Evolutionary conservation across 2,888 invertebrate species (phyloP), one percentile per base, ranked within the genome.

Genomic region (Tetanocera ferruginea): DNA sequence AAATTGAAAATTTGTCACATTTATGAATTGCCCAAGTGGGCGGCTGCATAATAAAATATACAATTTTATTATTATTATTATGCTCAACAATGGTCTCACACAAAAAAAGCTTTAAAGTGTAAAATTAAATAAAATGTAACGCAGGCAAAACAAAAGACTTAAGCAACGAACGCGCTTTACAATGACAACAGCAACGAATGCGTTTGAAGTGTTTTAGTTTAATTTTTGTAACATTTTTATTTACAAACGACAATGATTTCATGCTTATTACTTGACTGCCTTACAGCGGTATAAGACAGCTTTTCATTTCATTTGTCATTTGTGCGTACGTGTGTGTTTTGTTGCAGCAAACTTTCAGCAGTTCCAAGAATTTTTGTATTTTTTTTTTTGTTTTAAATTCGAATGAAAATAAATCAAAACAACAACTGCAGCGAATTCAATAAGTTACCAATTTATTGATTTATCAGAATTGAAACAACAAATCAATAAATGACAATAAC

Each of bases 1-100:
- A 77, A 77, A 77, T 77, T 77, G 72, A 52, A 75, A 66, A 75
- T 75, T 75, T 75, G 75, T 75, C 75, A 23, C 37, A 67, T 75
- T 67, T 66, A 67, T 67, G 67, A 75, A 75, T 75, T 66, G 37
- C 9, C 31, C 3, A 67, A 25, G 67, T 75, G 75, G 75, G 75
- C 66, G 75, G 37, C 66, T 67, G 37, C 17, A 60, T 11, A 37
- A 75, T 67, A 75, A 67, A 75, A 28, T 75, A 19, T 31, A 55
- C 37, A 34, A 75, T 66, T 75, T 75, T 75, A 75, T 67, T 23
- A 69, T 75, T 75, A 75, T 67, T 23, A 69, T 28, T 11, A 69
- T 31, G 6, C 14, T 5, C 17, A 69, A 69, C 6, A 69, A 51
- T 51, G 25, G 25, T 51, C 25, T n/a, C 8, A 9, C 57, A 19